Evolutionary conservation across 2,888 invertebrate species (phyloP).

Genomic region (Luperina testacea): DNA sequence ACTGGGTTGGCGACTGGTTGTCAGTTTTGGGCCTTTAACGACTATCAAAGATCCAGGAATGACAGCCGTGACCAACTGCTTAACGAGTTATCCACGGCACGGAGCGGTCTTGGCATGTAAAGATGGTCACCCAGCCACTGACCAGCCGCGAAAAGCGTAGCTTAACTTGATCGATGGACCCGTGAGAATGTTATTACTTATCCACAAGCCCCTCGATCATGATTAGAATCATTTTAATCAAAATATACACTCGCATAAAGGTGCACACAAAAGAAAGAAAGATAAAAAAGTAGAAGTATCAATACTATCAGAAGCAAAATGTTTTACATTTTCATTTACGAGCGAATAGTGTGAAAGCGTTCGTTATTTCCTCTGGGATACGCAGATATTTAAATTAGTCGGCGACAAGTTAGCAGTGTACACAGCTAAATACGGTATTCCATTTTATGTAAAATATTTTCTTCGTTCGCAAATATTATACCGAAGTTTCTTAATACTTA

Average conservation of each 20-base stretch:
- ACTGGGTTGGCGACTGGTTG: neutral
- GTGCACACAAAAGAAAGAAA: neutral
- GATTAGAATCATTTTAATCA: constrained; percentile 3
- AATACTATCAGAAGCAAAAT: constrained; percentile 41
- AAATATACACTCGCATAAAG: neutral
- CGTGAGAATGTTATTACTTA: neutral
- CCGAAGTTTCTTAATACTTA: constrained; percentile 26
- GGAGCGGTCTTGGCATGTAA: neutral
- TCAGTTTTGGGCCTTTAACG: neutral
- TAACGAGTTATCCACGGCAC: neutral
- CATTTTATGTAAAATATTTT: constrained; percentile 42
- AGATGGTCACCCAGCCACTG: neutral
- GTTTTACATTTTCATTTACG: constrained; percentile 44
- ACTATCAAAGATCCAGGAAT: neutral
- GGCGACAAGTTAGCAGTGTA: constrained; percentile 44
- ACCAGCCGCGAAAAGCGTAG: neutral
- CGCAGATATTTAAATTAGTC: constrained; percentile 57
- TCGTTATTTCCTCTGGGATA: constrained; percentile 55
- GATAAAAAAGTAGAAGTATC: constrained; percentile 6
- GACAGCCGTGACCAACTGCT: neutral
- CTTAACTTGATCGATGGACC: neutral
- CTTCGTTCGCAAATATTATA: constrained; percentile 19
- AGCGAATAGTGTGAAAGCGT: constrained; percentile 46
- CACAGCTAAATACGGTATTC: constrained; percentile 26
- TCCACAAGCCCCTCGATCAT: neutral